phyloP scores from a whole-genome alignment of 2,888 invertebrate genomes.

The Strigamia crassipes region DNA sequence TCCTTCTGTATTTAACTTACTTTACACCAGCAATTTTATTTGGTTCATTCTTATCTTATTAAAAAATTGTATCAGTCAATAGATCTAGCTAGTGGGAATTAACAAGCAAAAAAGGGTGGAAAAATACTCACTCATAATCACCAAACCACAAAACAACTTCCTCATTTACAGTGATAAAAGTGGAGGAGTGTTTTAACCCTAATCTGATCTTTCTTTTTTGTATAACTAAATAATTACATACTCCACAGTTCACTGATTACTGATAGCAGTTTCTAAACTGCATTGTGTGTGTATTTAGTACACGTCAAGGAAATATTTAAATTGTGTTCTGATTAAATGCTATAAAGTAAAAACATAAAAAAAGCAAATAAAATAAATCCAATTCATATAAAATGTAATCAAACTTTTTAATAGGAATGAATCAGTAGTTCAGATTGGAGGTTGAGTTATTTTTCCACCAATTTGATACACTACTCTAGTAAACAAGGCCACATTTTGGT shows the following conservation, averaged over 20 bases:
- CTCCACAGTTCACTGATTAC: conserved; percentile 32
- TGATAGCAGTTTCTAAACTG: not conserved
- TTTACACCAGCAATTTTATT: not conserved
- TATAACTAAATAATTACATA: conserved; percentile 18
- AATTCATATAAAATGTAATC: not conserved
- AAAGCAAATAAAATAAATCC: not conserved
- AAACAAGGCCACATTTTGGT: conserved; percentile 33
- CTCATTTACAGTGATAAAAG: conserved; percentile 21
- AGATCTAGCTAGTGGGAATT: not conserved
- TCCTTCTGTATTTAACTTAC: not conserved
- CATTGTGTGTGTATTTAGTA: conserved; percentile 24
- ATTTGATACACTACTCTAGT: not conserved
- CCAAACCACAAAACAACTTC: conserved; percentile 19
- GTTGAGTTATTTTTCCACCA: not conserved
- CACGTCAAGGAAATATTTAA: conserved; percentile 25
- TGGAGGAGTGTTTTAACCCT: conserved; percentile 29
- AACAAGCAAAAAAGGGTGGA: not conserved
- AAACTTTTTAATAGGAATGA: not conserved
- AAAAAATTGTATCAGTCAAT: not conserved
- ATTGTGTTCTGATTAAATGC: not conserved
- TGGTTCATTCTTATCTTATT: not conserved
- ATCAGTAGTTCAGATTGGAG: not conserved
- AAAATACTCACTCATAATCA: not conserved
- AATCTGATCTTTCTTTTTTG: conserved; percentile 14
- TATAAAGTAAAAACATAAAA: not conserved